These are phyloP conservation scores for Siderastrea siderea DNA, from an alignment of 92 coral and sea anemone species.

Conservation along the genomic window DNA sequence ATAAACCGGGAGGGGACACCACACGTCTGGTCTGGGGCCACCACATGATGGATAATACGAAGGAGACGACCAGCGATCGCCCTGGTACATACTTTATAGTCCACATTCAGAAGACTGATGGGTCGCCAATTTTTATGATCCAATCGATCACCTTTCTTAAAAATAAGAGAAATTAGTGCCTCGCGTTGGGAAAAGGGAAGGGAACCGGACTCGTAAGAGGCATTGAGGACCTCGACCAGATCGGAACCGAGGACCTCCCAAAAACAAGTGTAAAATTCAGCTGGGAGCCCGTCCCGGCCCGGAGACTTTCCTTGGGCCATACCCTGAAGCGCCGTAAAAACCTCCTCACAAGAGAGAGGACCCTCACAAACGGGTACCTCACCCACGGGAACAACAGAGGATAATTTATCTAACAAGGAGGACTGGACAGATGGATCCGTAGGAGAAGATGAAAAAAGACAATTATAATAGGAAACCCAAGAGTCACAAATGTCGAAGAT, in stretches of 20 bases:
- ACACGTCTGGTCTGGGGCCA: slow-evolving; percentile 24
- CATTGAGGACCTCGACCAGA: not conserved
- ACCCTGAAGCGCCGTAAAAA: not conserved
- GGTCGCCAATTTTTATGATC: slow-evolving; percentile 23
- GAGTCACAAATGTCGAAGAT: not conserved
- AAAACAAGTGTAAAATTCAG: not conserved
- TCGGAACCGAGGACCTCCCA: not conserved
- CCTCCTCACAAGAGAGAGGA: not conserved
- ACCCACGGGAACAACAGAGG: not conserved
- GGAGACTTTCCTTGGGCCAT: not conserved
- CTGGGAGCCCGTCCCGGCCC: slow-evolving; percentile 27
- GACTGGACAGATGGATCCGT: not conserved
- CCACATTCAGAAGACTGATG: slow-evolving; percentile 36
- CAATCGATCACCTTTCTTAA: slow-evolving; percentile 24
- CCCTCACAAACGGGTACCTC: not conserved
- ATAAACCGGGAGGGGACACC: slow-evolving; percentile 51
- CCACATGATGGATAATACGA: not conserved
- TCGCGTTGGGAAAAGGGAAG: not conserved
- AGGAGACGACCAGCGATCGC: slow-evolving; percentile 52
- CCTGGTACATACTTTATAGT: slow-evolving; percentile 12
- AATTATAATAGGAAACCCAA: not conserved
- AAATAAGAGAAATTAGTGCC: slow-evolving; percentile 9
- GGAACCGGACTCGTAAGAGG: not conserved
- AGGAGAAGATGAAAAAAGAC: not conserved
- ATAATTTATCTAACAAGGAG: accelerated